Evolutionary conservation across 2,888 invertebrate genomes (phyloP), one percentile per base, ranked within the genome.

Genomic region (Archaeoteleia sp.): DNA sequence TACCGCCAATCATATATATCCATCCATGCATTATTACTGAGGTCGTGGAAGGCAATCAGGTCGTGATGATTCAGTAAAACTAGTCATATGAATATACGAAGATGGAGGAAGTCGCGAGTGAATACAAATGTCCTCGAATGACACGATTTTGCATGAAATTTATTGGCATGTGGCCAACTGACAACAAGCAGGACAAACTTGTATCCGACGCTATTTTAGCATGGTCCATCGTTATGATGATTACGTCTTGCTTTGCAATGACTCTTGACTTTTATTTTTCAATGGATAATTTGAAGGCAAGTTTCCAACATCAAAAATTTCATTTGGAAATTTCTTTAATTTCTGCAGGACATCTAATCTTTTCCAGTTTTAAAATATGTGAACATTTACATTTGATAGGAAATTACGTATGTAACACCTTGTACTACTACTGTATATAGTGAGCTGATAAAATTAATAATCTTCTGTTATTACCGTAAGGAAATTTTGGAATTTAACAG

Each of bases 101-200:
- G n/a, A n/a, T n/a, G n/a, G n/a, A n/a, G 48, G 34, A 51, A 7
- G 39, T 27, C 13, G 60, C 70, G 8, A 57, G 71, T 23, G 60
- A 69, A 57, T 71, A 73, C 14, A 25, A 46, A 8, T 72, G 77
- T 6, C 67, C 73, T 23, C 70, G 45, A 67, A 37, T 71, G 45
- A 72, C 69, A 10, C 57, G 70, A 17, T 68, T 76, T 54, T 73
- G 72, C 27, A 73, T 78, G 77, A 60, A 40, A 29, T 15, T 69
- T 6, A 66, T 77, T 30, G 78, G 77, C 10, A 74, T 77, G 73
- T 75, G 74, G 77, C 67, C 73, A 13, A 30, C 70, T 1, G 35
- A 69, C 17, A 70, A 40, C 14, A 35, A 43, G 35, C 61, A 51
- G 7, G 73, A 75, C 43, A 61, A 69, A 68, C 27, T 72, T 3